Conservation (phyloP, 2,797 vertebrate genomes). For the Sylvilagus floridanus region DNA sequence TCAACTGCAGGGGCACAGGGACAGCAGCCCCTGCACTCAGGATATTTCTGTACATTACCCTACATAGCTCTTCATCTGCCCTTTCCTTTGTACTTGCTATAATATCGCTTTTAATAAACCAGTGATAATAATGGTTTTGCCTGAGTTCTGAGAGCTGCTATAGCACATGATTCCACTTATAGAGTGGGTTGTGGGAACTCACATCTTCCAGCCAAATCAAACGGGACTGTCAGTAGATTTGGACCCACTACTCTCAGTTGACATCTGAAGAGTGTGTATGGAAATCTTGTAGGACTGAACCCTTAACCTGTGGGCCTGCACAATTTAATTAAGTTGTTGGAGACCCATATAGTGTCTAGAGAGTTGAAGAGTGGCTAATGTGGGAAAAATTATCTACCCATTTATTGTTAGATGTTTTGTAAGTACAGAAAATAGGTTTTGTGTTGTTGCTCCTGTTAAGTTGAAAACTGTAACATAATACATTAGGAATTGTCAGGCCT, state of each 20-base stretch:
- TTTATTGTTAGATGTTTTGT: background rate
- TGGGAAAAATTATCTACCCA: background rate
- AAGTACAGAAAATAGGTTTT: background rate
- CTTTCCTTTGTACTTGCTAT: background rate
- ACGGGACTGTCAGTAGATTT: background rate
- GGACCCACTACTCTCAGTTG: background rate
- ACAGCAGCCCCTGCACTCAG: background rate
- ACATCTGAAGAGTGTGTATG: background rate
- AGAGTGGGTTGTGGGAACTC: background rate
- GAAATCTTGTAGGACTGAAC: too few species aligned
- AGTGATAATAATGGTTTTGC: background rate
- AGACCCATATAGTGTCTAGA: background rate
- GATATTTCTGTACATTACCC: background rate
- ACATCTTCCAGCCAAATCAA: background rate
- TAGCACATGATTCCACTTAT: background rate
- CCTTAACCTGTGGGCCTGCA: background rate
- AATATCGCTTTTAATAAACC: background rate
- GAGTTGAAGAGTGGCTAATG: background rate
- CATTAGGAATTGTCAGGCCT: background rate
- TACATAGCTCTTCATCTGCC: background rate
- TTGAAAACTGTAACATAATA: background rate
- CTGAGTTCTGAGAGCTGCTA: background rate
- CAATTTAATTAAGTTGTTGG: background rate
- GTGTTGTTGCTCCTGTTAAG: too few species aligned
- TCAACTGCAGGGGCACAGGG: rapidly evolving